phyloP scores from a whole-genome alignment of 2,797 vertebrate genomes.

The Remorina albescens region DNA sequence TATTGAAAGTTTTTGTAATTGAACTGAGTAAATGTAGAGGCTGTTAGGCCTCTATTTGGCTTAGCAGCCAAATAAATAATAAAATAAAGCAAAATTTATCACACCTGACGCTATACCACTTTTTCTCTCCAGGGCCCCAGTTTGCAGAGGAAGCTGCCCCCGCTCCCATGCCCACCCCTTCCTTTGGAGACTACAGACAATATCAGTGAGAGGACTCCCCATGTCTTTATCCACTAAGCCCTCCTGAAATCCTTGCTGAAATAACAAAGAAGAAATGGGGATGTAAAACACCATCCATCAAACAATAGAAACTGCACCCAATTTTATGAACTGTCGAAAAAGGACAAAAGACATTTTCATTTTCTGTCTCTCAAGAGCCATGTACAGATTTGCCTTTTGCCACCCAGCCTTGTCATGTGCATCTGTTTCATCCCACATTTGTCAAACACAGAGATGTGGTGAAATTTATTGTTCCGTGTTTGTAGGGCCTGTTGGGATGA shows the following conservation, averaged over 20 bases:
- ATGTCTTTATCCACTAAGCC: constrained; percentile 57
- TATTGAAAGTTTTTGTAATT: not conserved
- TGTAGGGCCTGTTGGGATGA: constrained; percentile 17
- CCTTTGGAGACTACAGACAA: constrained; percentile 93
- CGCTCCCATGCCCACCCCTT: constrained; percentile 83
- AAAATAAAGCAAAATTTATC: too few species aligned
- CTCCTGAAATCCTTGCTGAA: constrained; percentile 83
- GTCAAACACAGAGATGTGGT: constrained; percentile 44
- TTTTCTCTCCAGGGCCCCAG: constrained; percentile 86
- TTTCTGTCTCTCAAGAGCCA: constrained; percentile 60
- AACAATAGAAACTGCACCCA: constrained; percentile 46
- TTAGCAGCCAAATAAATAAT: too few species aligned
- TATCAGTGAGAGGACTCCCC: constrained; percentile 87
- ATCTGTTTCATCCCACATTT: constrained; percentile 52
- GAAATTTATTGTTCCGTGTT: constrained; percentile 25
- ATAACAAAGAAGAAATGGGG: constrained; percentile 65
- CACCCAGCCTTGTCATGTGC: constrained; percentile 69
- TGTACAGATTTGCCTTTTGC: constrained; percentile 71
- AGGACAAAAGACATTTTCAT: constrained; percentile 61
- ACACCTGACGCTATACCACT: not conserved
- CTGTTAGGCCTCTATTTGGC: not conserved
- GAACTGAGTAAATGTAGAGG: not conserved
- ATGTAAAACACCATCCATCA: constrained; percentile 53
- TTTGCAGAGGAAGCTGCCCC: constrained; percentile 89
- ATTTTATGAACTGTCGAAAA: constrained; percentile 62